A percentile compares a stretch with the other conserved stretches of the same genome.
Conservation (phyloP, 2,797 vertebrate species). For the Aldrovandia affinis region DNA sequence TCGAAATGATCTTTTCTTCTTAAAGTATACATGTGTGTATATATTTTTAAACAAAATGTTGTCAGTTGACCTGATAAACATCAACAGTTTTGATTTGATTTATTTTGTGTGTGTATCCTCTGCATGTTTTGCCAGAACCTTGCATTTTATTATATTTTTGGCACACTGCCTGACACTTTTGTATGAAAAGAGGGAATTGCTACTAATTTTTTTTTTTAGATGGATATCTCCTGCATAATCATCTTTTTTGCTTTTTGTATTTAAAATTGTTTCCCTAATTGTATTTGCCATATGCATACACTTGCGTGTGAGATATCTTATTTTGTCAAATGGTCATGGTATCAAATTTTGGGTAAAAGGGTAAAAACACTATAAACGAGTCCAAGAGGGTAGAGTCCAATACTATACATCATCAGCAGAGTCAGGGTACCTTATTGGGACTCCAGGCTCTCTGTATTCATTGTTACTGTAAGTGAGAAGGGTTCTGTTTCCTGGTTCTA, state of each 20-base stretch:
- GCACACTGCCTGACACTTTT: constrained; percentile 27
- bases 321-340: not conserved
- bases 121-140: constrained; percentile 43
- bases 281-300: not conserved
- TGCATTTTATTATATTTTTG: constrained; percentile 52
- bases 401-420: not conserved
- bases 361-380: not conserved
- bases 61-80: constrained; percentile 34
- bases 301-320: not conserved
- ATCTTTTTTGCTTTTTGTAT: not conserved
- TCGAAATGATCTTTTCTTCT: constrained; percentile 10
- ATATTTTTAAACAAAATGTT: constrained; percentile 5
- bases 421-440: not conserved
- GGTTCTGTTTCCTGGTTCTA: not conserved
- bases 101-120: constrained; percentile 5
- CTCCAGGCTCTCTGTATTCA: not conserved
- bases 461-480: not conserved
- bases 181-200: constrained; percentile 17
- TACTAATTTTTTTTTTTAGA: constrained; percentile 26
- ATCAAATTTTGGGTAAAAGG: not conserved
- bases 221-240: constrained; percentile 1
- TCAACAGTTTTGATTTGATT: constrained; percentile 9
- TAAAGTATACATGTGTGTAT: not conserved
- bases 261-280: constrained; percentile 6
- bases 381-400: too few relatives aligned